Percentiles rank a stretch among this genome's conserved stretches.
Evolutionary conservation across 2,113 vertebrate species (phyloP).

Genomic region (Raphicerus campestris): DNA sequence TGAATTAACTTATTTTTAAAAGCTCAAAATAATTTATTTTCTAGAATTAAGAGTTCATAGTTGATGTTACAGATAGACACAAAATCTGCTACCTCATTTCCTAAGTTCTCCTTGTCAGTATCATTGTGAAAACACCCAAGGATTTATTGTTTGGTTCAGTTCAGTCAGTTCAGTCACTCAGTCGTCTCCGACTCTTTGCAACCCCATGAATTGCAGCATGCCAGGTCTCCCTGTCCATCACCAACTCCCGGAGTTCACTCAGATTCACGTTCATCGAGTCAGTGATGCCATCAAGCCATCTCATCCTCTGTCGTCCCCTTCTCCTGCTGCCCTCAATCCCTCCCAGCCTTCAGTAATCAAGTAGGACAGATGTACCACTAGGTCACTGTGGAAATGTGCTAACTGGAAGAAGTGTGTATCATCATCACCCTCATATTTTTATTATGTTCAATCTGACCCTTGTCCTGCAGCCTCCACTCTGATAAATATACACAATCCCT

Average conservation of each 20-base stretch:
- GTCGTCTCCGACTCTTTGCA: too few relatives aligned
- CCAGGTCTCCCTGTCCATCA: too few relatives aligned
- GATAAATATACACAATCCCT: background rate
- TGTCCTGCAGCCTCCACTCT: background rate
- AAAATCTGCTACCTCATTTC: background rate
- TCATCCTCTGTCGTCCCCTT: too few relatives aligned
- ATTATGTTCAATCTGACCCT: background rate
- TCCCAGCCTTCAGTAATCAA: background rate
- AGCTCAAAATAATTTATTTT: background rate
- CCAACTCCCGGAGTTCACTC: too few relatives aligned
- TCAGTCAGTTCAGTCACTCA: too few relatives aligned
- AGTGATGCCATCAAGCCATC: too few relatives aligned
- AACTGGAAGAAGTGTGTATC: background rate
- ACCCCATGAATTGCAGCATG: too few relatives aligned
- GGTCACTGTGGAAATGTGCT: background rate
- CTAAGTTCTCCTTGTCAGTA: background rate
- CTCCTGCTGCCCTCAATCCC: too few relatives aligned
- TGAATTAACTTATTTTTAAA: background rate
- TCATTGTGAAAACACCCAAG: background rate
- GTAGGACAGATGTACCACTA: background rate
- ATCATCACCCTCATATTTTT: background rate
- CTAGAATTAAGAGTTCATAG: background rate
- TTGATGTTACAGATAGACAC: background rate
- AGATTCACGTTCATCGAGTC: accelerated
- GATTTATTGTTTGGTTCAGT: background rate